These are phyloP conservation scores for Cotesia congregata DNA, from an alignment of 2,888 invertebrate genomes.

Conservation along the genomic window DNA sequence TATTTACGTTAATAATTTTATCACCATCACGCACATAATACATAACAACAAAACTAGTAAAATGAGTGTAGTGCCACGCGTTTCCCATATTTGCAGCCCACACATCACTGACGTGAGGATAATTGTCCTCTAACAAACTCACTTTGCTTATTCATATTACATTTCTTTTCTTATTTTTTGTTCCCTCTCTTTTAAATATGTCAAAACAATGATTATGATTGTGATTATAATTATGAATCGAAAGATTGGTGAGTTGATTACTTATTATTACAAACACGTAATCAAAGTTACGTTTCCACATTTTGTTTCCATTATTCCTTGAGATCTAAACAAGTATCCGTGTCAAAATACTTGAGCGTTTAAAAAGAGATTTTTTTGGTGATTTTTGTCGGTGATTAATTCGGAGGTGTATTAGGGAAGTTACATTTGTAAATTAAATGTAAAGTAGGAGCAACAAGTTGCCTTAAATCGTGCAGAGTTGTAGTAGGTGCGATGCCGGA, in stretches of 20 bases:
- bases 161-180: slow-evolving; percentile 21
- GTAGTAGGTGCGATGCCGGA: too few relatives aligned
- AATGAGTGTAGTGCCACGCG: slow-evolving; percentile 35
- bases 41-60: too few relatives aligned
- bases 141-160: slow-evolving; percentile 27
- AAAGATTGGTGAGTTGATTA: too few relatives aligned
- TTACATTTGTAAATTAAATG: slow-evolving; percentile 22
- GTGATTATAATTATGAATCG: neutral
- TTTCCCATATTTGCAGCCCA: slow-evolving; percentile 31
- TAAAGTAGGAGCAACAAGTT: slow-evolving; percentile 60
- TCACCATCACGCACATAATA: slow-evolving; percentile 51
- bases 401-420: slow-evolving; percentile 9
- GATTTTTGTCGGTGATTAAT: neutral
- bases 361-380: neutral
- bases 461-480: slow-evolving; percentile 52
- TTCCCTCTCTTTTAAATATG: slow-evolving; percentile 27
- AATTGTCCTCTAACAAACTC: slow-evolving; percentile 46
- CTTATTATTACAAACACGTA: neutral
- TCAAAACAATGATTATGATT: neutral
- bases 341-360: neutral
- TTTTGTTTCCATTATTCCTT: neutral
- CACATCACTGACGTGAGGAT: slow-evolving; percentile 34
- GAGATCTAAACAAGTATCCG: neutral
- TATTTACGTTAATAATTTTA: slow-evolving; percentile 64
- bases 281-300: neutral